Percentiles rank a stretch among this genome's conserved stretches.
phyloP scores from a whole-genome alignment of 2,797 vertebrate species.

The Sylvilagus floridanus region DNA sequence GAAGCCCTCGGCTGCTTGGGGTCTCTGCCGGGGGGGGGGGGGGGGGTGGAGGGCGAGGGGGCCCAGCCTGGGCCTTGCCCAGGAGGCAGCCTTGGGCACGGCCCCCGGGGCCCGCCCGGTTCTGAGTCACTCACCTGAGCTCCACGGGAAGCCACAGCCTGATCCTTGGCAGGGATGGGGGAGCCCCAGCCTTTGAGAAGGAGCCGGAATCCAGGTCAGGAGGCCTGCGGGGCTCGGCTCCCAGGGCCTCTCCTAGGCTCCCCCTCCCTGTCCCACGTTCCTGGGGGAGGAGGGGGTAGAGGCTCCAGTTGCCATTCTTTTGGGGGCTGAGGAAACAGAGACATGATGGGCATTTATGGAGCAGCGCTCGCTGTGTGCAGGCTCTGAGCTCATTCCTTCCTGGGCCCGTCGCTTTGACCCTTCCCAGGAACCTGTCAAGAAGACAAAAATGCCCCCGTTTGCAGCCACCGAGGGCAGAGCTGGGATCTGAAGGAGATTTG shows the following conservation, averaged over 20 bases:
- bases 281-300: not conserved
- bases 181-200: conserved; percentile 34
- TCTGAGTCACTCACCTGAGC: conserved; percentile 79
- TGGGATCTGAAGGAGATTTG: not conserved
- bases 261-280: not conserved
- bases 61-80: conserved; percentile 62
- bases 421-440: not conserved
- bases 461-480: not conserved
- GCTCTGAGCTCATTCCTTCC: not conserved
- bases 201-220: not conserved
- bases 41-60: not conserved
- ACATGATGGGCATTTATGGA: not conserved
- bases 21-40: not conserved
- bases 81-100: conserved; percentile 51
- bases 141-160: conserved; percentile 73
- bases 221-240: not conserved
- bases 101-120: conserved; percentile 38
- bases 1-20: not conserved
- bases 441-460: not conserved
- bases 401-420: fast-evolving
- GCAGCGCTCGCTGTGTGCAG: not conserved
- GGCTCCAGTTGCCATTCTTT: not conserved
- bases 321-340: not conserved
- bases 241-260: fast-evolving
- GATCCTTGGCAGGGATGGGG: conserved; percentile 48